Evolutionary conservation across 2,113 vertebrate species (phyloP), one percentile per base, ranked within the genome.

Genomic region (Oryzias celebensis): DNA sequence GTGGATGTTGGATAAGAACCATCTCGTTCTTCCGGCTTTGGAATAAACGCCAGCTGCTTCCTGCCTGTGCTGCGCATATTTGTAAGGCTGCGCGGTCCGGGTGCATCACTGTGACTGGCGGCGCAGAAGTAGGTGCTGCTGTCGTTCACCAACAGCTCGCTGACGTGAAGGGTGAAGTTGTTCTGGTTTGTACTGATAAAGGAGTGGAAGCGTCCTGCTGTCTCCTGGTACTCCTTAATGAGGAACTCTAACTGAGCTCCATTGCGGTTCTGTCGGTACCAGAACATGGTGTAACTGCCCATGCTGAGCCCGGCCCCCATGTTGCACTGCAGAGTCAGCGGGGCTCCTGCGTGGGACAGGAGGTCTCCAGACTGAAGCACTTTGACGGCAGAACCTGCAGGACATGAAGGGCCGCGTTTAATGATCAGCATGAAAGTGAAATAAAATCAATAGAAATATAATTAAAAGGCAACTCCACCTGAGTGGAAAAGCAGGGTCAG

Each of bases 81-180:
- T 87, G 89, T 84, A 72, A 47, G 68, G 61, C 22, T 16, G 14
- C 43, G 31, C 45, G 43, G 17, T 51, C 12, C 14, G 18, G 8
- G 31, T 67, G 69, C 58, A 28, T 60, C 83, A 87, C 84, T 79
- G 89, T 91, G 88, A 31, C 75, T 82, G 8, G 87, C 88, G 20
- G 67, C 87, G 10, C 89, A 92, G 77, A 83, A 90, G 76, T 90
- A 92, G 16, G 46, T 75, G 23, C 70, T 75, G 24, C 72, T 85
- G 75, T 92, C 83, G 14, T 62, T 59, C 20, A 58, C 4, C 0
- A 20, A 3, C 45, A 86, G 46, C 14, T 67, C 55, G 24, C 17
- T 54, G 0, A 87, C 61, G 0, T 48, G 16, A 18, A 91, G 81
- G 36, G 61, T 44, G 71, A 91, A 92, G 44, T 0, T 56, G 79